These are phyloP conservation scores for Osmerus mordax DNA, from an alignment of 2,113 vertebrate genomes.

Conservation along the genomic window DNA sequence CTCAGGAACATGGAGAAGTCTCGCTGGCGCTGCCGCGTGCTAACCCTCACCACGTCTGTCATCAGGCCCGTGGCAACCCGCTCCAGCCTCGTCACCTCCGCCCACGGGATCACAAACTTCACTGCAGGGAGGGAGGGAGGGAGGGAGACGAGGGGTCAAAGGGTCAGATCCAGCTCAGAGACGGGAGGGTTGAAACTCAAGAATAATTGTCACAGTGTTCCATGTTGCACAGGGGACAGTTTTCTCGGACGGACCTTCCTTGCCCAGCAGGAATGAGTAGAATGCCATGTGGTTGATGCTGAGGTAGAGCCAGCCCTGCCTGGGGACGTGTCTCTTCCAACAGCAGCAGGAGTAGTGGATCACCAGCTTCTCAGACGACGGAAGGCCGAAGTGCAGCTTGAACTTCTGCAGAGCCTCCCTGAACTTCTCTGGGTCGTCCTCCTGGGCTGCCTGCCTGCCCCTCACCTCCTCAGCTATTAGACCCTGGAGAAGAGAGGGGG, in stretches of 20 bases:
- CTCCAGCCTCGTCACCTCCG: constrained; percentile 88
- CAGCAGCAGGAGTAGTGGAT: constrained; percentile 94
- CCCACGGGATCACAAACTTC: constrained; percentile 91
- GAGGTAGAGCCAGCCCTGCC: constrained; percentile 95
- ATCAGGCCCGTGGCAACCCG: constrained; percentile 85
- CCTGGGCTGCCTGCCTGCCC: constrained; percentile 84
- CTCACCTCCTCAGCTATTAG: constrained; percentile 91
- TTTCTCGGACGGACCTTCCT: constrained; percentile 78
- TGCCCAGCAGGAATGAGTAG: constrained; percentile 96
- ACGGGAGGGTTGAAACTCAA: background rate
- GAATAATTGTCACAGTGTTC: background rate
- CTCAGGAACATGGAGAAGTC: constrained; percentile 97
- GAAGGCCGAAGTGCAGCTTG: constrained; percentile 87
- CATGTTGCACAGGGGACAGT: background rate
- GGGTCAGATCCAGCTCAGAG: background rate
- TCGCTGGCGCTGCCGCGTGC: constrained; percentile 79
- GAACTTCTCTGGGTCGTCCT: constrained; percentile 90
- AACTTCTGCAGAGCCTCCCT: constrained; percentile 89
- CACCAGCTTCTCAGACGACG: constrained; percentile 88
- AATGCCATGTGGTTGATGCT: constrained; percentile 96
- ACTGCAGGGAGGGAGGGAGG: constrained; percentile 66
- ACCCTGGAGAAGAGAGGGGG: constrained; percentile 67
- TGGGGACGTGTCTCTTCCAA: constrained; percentile 95
- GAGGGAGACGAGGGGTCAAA: background rate
- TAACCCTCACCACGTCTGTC: constrained; percentile 83